Evolutionary conservation across 35 echinoderm and acorn worm species (phyloP).

Genomic region (Ptychodera flava): DNA sequence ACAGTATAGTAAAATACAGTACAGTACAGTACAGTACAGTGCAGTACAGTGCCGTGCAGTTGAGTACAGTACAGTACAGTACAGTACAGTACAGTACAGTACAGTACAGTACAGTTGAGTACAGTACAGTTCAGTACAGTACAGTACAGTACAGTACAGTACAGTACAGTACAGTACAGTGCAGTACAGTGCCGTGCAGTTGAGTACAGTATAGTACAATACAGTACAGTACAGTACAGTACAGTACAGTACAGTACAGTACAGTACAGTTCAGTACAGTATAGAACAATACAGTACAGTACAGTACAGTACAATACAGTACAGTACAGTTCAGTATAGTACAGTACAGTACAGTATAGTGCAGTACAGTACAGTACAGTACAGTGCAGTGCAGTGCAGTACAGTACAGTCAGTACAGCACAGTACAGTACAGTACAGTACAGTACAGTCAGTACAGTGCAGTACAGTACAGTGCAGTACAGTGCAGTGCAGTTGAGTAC

Average conservation of each 20-base stretch:
- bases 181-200: conserved; percentile 31
- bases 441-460: too few species aligned
- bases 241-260: conserved; percentile 41
- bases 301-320: conserved; percentile 25
- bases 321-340: conserved; percentile 29
- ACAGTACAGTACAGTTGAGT: conserved; percentile 40
- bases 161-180: conserved; percentile 27
- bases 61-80: conserved; percentile 21
- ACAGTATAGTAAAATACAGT: too few species aligned
- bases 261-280: conserved; percentile 38
- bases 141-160: conserved; percentile 33
- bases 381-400: conserved; percentile 36
- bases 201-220: conserved; percentile 21
- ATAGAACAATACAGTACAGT: conserved; percentile 30
- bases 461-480: conserved; percentile 33
- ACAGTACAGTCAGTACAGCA: too few species aligned
- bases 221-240: conserved; percentile 18
- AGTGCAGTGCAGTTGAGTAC: conserved; percentile 26
- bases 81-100: conserved; percentile 18
- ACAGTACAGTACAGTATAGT: conserved; percentile 24
- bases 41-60: conserved; percentile 27
- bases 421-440: too few species aligned
- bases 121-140: conserved; percentile 38
- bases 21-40: conserved; percentile 15
- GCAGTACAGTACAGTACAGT: conserved; percentile 28